Conservation (phyloP, 2,888 invertebrate species). For the Monoplex corrugatus region DNA sequence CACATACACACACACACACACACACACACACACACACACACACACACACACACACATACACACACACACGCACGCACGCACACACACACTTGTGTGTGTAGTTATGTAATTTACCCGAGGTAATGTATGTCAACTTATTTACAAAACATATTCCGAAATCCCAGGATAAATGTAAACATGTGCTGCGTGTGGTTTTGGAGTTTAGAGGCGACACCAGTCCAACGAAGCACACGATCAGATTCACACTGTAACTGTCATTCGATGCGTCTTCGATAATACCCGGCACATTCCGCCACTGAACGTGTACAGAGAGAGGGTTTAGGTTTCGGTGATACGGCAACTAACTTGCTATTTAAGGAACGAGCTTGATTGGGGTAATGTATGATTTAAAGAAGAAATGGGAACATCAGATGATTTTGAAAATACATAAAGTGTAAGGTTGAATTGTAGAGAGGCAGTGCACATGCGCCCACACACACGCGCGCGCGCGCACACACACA, state of each 20-base stretch:
- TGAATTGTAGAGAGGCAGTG: background rate
- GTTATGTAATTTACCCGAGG: no score
- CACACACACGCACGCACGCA: background rate
- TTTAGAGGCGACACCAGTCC: no score
- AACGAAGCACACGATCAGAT: background rate
- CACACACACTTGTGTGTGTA: background rate
- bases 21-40: background rate
- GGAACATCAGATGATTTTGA: background rate
- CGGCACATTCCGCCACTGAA: background rate
- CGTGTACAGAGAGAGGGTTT: background rate
- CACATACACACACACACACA: background rate
- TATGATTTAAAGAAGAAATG: background rate
- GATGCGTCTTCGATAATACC: background rate
- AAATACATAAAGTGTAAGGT: background rate
- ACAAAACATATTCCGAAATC: no score
- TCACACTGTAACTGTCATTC: no score
- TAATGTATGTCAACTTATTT: no score
- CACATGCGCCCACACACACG: conserved; percentile 15
- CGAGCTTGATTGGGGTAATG: no score
- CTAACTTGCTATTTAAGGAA: no score
- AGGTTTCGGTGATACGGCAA: no score
- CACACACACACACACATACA: background rate
- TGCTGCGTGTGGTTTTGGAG: no score
- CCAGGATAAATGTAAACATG: no score
- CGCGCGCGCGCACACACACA: conserved; percentile 19